phyloP scores from a whole-genome alignment of 1,140 invertebrate species.

The Drosophila pachea region DNA sequence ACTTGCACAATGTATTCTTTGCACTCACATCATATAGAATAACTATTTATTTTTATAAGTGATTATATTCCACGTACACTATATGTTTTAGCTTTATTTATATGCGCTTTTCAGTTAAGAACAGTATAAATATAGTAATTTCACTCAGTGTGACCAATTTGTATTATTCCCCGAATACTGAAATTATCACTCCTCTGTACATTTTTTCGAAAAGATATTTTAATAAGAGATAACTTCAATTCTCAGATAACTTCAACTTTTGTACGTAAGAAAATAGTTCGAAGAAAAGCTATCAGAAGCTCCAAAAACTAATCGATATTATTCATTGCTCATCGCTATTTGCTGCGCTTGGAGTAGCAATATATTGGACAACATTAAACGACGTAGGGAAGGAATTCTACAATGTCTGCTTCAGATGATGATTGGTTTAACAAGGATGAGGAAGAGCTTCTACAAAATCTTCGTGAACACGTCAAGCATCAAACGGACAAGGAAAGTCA shows the following conservation, averaged over 20 bases:
- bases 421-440: slow-evolving; percentile 76
- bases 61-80: not conserved
- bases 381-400: not conserved
- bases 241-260: too few relatives aligned
- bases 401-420: slow-evolving; percentile 59
- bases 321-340: not conserved
- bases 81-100: not conserved
- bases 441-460: slow-evolving; percentile 49
- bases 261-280: too few relatives aligned
- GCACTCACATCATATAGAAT: too few relatives aligned
- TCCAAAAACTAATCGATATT: too few relatives aligned
- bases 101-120: not conserved
- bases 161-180: too few relatives aligned
- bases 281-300: too few relatives aligned
- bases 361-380: too few relatives aligned
- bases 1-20: not conserved
- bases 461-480: slow-evolving; percentile 45
- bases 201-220: too few relatives aligned
- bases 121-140: not conserved
- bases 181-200: too few relatives aligned
- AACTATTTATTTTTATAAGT: not conserved
- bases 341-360: not conserved
- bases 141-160: slow-evolving; percentile 11
- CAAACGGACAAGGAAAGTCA: slow-evolving; percentile 17
- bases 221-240: too few relatives aligned